Conservation (phyloP, 1,140 invertebrate species). For the Drosophila trapezifrons region DNA sequence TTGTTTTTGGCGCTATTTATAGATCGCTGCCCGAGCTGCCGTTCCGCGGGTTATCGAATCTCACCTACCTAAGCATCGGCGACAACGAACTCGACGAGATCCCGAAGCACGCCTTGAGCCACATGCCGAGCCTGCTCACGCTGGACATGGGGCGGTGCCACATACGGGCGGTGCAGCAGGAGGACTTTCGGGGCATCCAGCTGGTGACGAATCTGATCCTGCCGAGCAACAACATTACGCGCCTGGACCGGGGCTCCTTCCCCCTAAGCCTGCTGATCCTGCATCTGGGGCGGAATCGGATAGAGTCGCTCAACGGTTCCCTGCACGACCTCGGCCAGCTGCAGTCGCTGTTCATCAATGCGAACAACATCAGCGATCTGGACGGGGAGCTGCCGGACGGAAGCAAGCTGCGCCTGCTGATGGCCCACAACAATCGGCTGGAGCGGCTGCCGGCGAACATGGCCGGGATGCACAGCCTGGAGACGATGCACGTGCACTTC, state of each 20-base stretch:
- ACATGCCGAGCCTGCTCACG: constrained; percentile 89
- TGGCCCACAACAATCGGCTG: constrained; percentile 89
- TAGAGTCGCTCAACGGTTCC: constrained; percentile 90
- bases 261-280: constrained; percentile 88
- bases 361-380: constrained; percentile 89
- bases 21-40: constrained; percentile 88
- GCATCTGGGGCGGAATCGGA: constrained; percentile 89
- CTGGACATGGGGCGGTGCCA: constrained; percentile 89
- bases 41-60: constrained; percentile 88
- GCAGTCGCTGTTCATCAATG: constrained; percentile 91
- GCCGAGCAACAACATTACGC: constrained; percentile 88
- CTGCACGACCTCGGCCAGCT: constrained; percentile 88
- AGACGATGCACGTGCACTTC: constrained; percentile 88
- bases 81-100: constrained; percentile 89
- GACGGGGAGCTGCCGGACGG: constrained; percentile 90
- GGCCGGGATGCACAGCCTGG: constrained; percentile 87
- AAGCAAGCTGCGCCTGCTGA: constrained; percentile 88
- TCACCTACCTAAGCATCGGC: constrained; percentile 89
- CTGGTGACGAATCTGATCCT: constrained; percentile 88
- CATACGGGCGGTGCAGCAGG: constrained; percentile 87
- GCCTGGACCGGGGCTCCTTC: constrained; percentile 88
- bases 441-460: constrained; percentile 89
- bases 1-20: constrained; percentile 57
- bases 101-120: constrained; percentile 88
- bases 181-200: constrained; percentile 89